phyloP scores from a whole-genome alignment of 2,797 vertebrate species.

The Florisuga fusca region DNA sequence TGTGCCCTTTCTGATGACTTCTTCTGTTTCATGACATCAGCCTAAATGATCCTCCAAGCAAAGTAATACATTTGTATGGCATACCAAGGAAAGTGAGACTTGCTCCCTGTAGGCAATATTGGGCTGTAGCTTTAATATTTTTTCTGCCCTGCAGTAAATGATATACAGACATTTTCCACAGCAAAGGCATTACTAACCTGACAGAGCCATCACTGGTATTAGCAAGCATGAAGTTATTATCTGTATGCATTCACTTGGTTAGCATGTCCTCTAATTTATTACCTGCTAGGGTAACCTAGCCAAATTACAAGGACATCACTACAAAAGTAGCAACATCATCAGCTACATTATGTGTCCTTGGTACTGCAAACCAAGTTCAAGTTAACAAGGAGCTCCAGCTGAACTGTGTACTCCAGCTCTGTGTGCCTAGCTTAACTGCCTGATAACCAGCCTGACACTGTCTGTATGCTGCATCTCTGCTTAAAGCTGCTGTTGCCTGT shows the following conservation, averaged over 20 bases:
- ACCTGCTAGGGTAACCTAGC: neutral
- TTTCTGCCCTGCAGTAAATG: neutral
- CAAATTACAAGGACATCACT: neutral
- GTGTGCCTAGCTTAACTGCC: neutral
- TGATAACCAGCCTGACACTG: neutral
- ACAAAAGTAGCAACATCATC: neutral
- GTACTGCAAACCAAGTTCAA: neutral
- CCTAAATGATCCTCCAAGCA: neutral
- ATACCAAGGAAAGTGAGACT: neutral
- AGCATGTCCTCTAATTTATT: slow-evolving; percentile 14
- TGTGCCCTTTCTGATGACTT: neutral
- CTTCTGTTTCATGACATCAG: neutral
- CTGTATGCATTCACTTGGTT: neutral
- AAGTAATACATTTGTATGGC: neutral
- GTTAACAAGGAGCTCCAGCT: neutral
- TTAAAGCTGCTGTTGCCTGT: neutral
- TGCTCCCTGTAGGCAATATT: neutral
- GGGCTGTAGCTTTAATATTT: neutral
- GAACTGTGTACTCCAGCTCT: neutral
- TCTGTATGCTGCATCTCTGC: neutral
- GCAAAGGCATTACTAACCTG: neutral
- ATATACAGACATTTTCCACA: neutral
- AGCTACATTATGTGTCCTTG: neutral
- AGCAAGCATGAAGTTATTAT: neutral
- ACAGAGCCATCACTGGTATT: neutral